Percentiles rank a stretch among this genome's conserved stretches.
Evolutionary conservation across 2,113 vertebrate species (phyloP).

Genomic region (Cyanoliseus patagonus): DNA sequence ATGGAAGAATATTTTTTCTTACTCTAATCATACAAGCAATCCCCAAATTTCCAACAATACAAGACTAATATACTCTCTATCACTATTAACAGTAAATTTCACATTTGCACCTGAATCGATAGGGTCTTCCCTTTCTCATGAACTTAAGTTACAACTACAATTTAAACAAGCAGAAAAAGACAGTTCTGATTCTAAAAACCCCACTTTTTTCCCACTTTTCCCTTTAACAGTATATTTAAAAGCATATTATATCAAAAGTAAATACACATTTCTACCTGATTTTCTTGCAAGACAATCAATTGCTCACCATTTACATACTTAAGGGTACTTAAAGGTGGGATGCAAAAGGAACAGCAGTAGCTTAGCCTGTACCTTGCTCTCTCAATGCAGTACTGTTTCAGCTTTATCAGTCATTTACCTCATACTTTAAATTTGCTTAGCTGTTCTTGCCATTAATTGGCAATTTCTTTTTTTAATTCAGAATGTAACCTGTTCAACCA

Average conservation of each 20-base stretch:
- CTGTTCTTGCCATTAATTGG: neutral
- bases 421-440: neutral
- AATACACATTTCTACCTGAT: neutral
- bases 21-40: neutral
- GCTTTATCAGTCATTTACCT: neutral
- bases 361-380: neutral
- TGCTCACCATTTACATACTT: neutral
- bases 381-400: neutral
- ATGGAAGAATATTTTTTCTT: neutral
- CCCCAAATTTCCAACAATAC: neutral
- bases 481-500: neutral
- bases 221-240: neutral
- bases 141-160: neutral
- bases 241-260: neutral
- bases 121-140: neutral
- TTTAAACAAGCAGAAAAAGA: neutral
- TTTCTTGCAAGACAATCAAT: neutral
- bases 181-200: neutral
- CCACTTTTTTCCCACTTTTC: neutral
- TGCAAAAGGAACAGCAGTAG: neutral
- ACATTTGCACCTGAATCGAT: neutral
- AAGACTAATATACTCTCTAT: neutral
- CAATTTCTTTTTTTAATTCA: neutral
- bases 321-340: neutral
- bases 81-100: neutral